Evolutionary conservation across 2,797 vertebrate genomes (phyloP).

Genomic region (Chiloscyllium punctatum): DNA sequence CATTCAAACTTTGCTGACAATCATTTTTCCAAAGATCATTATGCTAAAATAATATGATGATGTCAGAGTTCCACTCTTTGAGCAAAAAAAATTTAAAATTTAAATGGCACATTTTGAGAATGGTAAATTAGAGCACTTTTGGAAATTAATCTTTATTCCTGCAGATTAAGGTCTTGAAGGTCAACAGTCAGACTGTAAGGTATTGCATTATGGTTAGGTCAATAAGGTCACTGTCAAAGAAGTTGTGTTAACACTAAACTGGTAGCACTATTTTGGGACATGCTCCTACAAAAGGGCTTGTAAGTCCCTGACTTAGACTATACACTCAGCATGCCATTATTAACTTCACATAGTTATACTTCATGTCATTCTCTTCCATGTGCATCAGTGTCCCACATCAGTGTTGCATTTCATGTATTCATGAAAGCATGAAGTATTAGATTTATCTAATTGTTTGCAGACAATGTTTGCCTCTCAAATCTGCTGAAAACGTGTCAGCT

Average conservation of each 20-base stretch:
- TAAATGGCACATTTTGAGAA: not conserved
- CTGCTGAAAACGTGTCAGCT: not conserved
- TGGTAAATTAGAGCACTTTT: not conserved
- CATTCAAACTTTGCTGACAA: not conserved
- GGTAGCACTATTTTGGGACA: not conserved
- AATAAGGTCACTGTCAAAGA: conserved; percentile 10
- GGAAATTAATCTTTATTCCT: conserved; percentile 9
- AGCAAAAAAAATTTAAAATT: not conserved
- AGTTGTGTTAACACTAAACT: not conserved
- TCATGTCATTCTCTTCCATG: not conserved
- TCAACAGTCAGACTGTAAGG: not conserved
- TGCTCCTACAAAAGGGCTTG: not conserved
- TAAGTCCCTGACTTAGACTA: not conserved
- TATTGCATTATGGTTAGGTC: conserved; percentile 8
- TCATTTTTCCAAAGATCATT: not conserved
- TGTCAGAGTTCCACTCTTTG: not conserved
- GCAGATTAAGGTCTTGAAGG: not conserved
- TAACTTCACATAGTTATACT: conserved; percentile 14
- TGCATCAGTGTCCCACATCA: not conserved
- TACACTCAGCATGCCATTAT: not conserved
- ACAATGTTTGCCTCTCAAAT: not conserved
- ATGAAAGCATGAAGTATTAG: conserved; percentile 20
- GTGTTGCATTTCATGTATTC: conserved; percentile 2
- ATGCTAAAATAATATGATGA: not conserved
- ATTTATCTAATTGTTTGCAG: conserved; percentile 2